A percentile compares a stretch with the other conserved stretches of the same genome.
These are phyloP conservation scores for Puffinus mauretanicus DNA, from an alignment of 2,113 vertebrate genomes.

Conservation along the genomic window DNA sequence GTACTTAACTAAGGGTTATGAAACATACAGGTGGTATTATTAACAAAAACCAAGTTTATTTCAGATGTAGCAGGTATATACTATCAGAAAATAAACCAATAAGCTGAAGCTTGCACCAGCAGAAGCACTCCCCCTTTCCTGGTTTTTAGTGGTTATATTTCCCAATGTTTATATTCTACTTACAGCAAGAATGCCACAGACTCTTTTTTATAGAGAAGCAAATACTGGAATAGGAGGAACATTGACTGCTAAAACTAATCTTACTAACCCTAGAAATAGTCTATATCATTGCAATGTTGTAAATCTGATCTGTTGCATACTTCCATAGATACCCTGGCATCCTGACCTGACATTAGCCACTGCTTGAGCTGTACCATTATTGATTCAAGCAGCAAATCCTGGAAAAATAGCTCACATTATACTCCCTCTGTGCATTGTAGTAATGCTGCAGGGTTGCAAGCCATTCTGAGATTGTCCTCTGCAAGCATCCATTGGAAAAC, in stretches of 20 bases:
- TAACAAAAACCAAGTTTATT: background rate
- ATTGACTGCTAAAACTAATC: background rate
- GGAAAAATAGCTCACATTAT: fast-evolving
- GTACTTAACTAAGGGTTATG: background rate
- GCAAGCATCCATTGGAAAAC: background rate
- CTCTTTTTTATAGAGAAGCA: background rate
- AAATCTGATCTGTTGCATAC: too few species aligned
- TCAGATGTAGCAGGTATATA: background rate
- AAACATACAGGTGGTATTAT: background rate
- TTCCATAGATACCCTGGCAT: background rate
- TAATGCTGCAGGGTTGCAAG: background rate
- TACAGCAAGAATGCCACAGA: background rate
- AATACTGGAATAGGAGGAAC: background rate
- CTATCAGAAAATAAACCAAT: background rate
- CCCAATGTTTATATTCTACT: background rate
- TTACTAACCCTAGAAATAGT: background rate
- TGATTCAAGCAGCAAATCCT: background rate
- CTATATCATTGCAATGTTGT: background rate
- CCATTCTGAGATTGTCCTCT: fast-evolving
- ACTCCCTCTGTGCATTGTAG: background rate
- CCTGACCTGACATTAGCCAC: background rate
- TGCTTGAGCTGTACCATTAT: background rate
- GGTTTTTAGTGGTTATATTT: background rate
- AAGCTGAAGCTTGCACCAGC: background rate
- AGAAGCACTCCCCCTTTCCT: background rate